Conservation (phyloP, 2,797 vertebrate species). For the Pseudomugil tenellus region DNA sequence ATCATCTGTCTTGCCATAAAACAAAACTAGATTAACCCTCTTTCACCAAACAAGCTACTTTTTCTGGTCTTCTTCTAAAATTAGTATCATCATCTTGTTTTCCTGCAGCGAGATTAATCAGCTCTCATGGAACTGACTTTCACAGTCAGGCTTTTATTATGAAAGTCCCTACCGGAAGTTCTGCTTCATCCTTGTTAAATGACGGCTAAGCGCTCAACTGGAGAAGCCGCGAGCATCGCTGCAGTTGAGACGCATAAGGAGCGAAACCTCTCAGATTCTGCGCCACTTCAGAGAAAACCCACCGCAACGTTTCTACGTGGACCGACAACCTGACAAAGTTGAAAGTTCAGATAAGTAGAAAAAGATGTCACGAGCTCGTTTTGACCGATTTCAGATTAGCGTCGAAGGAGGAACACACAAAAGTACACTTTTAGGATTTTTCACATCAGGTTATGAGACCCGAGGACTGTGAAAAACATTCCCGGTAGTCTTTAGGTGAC, state of each 20-base stretch:
- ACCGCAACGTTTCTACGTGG: constrained; percentile 14
- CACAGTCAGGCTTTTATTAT: constrained; percentile 52
- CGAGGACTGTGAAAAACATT: constrained; percentile 3
- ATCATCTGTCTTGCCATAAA: no score
- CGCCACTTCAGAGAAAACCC: constrained; percentile 38
- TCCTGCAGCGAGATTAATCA: not conserved
- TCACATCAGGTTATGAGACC: constrained; percentile 28
- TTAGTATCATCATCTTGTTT: not conserved
- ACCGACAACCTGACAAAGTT: constrained; percentile 26
- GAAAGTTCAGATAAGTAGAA: constrained; percentile 53
- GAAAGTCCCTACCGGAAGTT: constrained; percentile 30
- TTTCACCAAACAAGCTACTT: no score
- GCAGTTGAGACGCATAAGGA: constrained; percentile 55
- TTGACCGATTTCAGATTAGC: constrained; percentile 18
- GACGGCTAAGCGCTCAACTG: constrained; percentile 37
- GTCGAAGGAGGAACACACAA: constrained; percentile 11
- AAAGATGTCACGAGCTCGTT: constrained; percentile 22
- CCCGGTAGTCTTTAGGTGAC: constrained; percentile 14
- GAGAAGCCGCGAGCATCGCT: constrained; percentile 51
- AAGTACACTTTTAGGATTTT: constrained; percentile 44
- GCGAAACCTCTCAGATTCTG: constrained; percentile 37
- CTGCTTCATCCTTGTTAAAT: rapidly evolving
- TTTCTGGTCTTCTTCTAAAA: not conserved
- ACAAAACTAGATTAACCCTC: no score
- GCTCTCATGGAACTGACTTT: rapidly evolving